These are phyloP conservation scores for Coptodon rendalli DNA, from an alignment of 2,113 vertebrate genomes.

Conservation along the genomic window DNA sequence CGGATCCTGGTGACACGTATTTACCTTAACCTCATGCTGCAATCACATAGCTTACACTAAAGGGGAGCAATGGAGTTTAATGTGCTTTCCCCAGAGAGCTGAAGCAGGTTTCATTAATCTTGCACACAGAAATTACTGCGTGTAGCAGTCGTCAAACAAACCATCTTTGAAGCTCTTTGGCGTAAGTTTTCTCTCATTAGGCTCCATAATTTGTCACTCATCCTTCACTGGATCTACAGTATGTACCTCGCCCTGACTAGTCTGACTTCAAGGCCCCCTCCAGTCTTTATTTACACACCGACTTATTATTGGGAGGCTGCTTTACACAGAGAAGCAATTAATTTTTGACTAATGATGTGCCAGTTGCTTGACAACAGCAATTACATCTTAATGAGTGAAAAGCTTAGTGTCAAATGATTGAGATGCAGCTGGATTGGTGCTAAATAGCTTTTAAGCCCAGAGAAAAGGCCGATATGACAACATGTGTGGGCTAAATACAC, in stretches of 20 bases:
- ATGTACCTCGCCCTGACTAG: neutral
- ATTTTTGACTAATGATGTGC: constrained; percentile 62
- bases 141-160: neutral
- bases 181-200: constrained; percentile 32
- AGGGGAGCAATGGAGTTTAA: neutral
- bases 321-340: constrained; percentile 58
- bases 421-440: constrained; percentile 54
- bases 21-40: constrained; percentile 19
- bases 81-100: neutral
- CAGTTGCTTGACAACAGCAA: constrained; percentile 65
- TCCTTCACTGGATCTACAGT: constrained; percentile 9
- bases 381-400: constrained; percentile 68
- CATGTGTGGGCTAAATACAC: neutral
- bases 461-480: constrained; percentile 26
- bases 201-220: constrained; percentile 25
- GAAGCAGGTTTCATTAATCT: constrained; percentile 1
- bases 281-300: constrained; percentile 58
- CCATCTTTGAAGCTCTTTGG: neutral
- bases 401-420: constrained; percentile 52
- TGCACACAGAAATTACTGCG: neutral
- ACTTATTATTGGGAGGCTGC: constrained; percentile 53
- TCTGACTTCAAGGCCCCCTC: constrained; percentile 30
- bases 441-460: constrained; percentile 46
- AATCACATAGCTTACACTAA: neutral
- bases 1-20: constrained; percentile 27